phyloP scores from a whole-genome alignment of 2,888 invertebrate genomes.

The Chrysomela aeneicollis region DNA sequence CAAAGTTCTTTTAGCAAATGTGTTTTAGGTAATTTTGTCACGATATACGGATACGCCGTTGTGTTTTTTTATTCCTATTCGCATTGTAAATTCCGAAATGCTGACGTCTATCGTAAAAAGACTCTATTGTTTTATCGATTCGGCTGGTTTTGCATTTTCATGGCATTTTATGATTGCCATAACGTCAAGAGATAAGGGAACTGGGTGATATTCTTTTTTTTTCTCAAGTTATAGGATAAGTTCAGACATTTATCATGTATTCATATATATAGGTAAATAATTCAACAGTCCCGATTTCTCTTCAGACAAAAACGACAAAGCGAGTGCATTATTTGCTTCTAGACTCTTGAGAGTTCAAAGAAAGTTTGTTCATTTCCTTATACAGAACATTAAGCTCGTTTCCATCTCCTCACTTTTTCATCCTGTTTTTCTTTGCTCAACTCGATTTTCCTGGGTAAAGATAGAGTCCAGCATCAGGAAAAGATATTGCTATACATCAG shows the following conservation, averaged over 20 bases:
- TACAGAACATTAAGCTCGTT: no score
- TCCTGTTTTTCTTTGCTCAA: no score
- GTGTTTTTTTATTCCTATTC: neutral
- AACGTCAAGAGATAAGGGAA: neutral
- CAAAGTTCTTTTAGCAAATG: constrained; percentile 1
- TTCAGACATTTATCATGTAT: constrained; percentile 7
- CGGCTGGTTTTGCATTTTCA: neutral
- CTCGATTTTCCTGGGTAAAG: no score
- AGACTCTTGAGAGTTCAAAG: no score
- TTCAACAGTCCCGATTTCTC: neutral
- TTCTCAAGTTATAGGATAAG: neutral
- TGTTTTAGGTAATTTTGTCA: neutral
- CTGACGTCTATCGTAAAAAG: neutral
- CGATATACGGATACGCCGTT: neutral
- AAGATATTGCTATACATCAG: no score
- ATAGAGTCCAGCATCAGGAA: no score
- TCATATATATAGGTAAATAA: neutral
- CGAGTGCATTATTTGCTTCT: no score
- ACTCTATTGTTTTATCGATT: neutral
- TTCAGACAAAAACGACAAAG: neutral
- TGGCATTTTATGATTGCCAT: neutral
- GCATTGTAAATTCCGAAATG: neutral
- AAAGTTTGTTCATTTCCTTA: no score
- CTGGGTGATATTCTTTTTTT: neutral
- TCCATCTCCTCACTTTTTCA: no score